Percentiles rank a stretch among this genome's conserved stretches.
phyloP scores from a whole-genome alignment of 2,113 vertebrate species.

The Gasterosteus nipponicus region DNA sequence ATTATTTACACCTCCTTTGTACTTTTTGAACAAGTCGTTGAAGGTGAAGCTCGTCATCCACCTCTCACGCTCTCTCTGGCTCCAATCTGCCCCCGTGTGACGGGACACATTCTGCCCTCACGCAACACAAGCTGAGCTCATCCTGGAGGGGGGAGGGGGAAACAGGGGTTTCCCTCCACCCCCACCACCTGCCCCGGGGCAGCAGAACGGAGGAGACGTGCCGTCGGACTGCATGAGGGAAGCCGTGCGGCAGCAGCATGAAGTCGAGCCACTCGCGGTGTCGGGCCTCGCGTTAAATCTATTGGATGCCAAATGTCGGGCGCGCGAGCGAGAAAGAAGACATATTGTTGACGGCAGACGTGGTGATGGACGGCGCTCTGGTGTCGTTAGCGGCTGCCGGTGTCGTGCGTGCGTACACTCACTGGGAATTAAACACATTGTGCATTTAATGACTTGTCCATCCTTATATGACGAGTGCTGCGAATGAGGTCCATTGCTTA shows the following conservation, averaged over 20 bases:
- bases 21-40: slow-evolving; percentile 7
- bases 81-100: slow-evolving; percentile 10
- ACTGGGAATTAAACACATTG: not conserved
- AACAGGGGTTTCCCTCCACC: slow-evolving; percentile 8
- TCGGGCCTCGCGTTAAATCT: not conserved
- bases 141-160: slow-evolving; percentile 10
- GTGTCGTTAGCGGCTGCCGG: not conserved
- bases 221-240: slow-evolving; percentile 41
- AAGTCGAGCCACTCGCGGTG: not conserved
- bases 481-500: not conserved
- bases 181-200: slow-evolving; percentile 2
- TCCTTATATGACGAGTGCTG: not conserved
- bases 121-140: slow-evolving; percentile 63
- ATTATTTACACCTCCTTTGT: not conserved
- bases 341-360: not conserved
- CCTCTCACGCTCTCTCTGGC: not conserved
- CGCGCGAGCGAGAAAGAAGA: not conserved
- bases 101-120: slow-evolving; percentile 60
- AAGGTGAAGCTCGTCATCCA: not conserved
- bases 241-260: not conserved
- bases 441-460: slow-evolving; percentile 15
- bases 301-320: not conserved
- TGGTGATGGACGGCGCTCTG: not conserved
- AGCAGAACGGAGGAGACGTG: slow-evolving; percentile 18
- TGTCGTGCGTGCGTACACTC: not conserved